These are phyloP conservation scores for Neria commutata DNA, from an alignment of 2,888 invertebrate species.

Conservation along the genomic window DNA sequence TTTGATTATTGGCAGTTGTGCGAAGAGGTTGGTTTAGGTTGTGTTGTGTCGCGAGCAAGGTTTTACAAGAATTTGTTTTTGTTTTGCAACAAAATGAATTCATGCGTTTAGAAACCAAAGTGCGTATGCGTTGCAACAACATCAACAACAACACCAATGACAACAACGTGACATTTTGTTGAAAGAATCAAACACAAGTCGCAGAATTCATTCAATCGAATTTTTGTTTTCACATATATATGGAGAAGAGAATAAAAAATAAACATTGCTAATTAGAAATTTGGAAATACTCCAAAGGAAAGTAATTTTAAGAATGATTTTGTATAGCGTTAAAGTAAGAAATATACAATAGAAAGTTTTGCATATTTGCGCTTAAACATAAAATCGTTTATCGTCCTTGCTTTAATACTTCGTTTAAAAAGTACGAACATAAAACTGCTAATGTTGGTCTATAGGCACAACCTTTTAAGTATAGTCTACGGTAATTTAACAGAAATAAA, in stretches of 20 bases:
- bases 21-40: background rate
- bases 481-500: background rate
- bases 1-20: background rate
- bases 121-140: constrained; percentile 20
- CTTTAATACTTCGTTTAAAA: no score
- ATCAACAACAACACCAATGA: constrained; percentile 25
- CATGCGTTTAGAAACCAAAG: constrained; percentile 28
- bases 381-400: no score
- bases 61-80: background rate
- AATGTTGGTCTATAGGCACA: background rate
- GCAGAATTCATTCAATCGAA: constrained; percentile 29
- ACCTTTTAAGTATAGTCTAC: background rate
- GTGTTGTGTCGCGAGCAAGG: background rate
- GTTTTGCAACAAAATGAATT: background rate
- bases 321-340: constrained; percentile 32
- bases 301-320: constrained; percentile 26
- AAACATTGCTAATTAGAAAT: constrained; percentile 56
- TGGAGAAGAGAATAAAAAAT: constrained; percentile 58
- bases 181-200: constrained; percentile 34
- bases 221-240: constrained; percentile 11
- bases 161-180: constrained; percentile 20
- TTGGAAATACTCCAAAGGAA: constrained; percentile 33
- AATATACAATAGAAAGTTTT: no score
- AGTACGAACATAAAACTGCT: background rate
- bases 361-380: no score